These are phyloP conservation scores for Sebastolobus alascanus DNA, from an alignment of 2,797 vertebrate genomes.

Conservation along the genomic window DNA sequence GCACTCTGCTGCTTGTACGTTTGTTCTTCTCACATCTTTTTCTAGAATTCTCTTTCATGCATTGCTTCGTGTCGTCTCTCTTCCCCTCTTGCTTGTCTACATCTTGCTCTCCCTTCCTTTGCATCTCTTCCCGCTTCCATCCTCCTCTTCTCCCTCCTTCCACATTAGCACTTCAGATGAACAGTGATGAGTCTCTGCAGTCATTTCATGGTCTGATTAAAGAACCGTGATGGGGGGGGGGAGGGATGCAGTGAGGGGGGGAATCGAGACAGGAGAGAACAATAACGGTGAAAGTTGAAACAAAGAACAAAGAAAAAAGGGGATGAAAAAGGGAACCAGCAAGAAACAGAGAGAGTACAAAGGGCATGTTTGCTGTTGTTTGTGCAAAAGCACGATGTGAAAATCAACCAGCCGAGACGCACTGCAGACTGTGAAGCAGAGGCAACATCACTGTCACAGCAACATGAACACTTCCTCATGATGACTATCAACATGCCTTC, in stretches of 20 bases:
- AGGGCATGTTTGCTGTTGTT: constrained; percentile 51
- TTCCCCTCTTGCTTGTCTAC: background rate
- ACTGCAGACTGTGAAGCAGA: background rate
- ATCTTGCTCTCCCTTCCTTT: constrained; percentile 13
- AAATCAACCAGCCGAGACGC: background rate
- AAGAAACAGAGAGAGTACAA: constrained; percentile 16
- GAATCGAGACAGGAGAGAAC: background rate
- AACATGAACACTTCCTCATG: constrained; percentile 48
- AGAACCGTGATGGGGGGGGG: constrained; percentile 20
- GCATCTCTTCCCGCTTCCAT: constrained; percentile 15
- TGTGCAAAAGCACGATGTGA: background rate
- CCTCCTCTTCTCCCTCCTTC: constrained; percentile 24
- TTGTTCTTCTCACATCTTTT: constrained; percentile 15
- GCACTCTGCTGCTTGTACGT: background rate
- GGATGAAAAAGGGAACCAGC: constrained; percentile 2
- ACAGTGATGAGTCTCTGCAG: constrained; percentile 49
- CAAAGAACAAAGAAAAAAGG: constrained; percentile 1
- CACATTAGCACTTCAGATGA: constrained; percentile 54
- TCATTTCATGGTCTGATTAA: constrained; percentile 69
- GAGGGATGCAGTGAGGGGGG: background rate
- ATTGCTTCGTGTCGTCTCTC: background rate
- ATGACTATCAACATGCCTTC: constrained; percentile 12
- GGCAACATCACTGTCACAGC: constrained; percentile 23
- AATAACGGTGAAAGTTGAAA: constrained; percentile 2
- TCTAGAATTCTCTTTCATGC: constrained; percentile 17